Conservation (phyloP, 2,888 invertebrate species). For the Sycophila texana region DNA sequence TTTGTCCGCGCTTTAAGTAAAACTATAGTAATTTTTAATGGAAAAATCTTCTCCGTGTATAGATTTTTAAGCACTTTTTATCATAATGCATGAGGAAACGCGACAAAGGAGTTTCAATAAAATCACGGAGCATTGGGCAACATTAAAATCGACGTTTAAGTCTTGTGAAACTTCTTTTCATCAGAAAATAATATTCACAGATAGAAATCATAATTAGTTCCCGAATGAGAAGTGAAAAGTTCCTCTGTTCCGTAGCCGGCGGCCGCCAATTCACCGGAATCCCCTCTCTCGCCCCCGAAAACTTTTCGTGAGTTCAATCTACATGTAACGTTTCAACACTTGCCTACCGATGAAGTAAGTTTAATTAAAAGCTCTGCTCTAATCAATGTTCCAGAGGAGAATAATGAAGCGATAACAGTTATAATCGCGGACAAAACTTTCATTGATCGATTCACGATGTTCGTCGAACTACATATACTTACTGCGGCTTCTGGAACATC, state of each 20-base stretch:
- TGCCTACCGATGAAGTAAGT: background rate
- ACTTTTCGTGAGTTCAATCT: background rate
- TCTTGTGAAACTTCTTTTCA: no score
- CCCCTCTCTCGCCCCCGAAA: background rate
- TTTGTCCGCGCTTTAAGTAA: no score
- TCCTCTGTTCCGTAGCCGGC: background rate
- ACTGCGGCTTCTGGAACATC: background rate
- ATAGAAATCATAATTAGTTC: conserved; percentile 12
- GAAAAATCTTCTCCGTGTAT: no score
- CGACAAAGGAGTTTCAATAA: no score
- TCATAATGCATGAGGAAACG: no score
- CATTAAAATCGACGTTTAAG: no score
- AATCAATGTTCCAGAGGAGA: conserved; percentile 17
- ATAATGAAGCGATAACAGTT: conserved; percentile 15
- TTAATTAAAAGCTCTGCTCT: conserved; percentile 32
- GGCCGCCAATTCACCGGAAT: background rate
- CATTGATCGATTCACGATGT: background rate
- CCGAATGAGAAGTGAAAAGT: background rate
- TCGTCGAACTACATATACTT: background rate
- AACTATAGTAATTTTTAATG: no score
- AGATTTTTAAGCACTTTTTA: no score
- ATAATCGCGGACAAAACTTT: background rate
- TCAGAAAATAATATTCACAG: background rate
- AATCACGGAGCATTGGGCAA: no score
- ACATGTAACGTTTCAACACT: conserved; percentile 14